Conservation (phyloP, 1,140 invertebrate species). For the Drusus annulatus region DNA sequence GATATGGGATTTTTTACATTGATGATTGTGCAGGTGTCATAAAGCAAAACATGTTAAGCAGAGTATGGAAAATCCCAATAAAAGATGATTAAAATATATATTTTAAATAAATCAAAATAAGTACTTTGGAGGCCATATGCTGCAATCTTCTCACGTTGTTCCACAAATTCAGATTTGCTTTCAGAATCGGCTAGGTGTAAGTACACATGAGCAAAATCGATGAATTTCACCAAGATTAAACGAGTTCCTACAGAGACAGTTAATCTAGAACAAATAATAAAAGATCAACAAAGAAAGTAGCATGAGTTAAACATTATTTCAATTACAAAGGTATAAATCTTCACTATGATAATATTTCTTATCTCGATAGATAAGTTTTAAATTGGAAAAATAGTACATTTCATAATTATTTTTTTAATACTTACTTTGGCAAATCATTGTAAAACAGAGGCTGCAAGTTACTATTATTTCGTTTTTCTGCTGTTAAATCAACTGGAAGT, state of each 20-base stretch:
- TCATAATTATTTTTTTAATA: too few relatives aligned
- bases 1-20: not conserved
- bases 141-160: not conserved
- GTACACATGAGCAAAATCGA: not conserved
- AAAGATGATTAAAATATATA: not conserved
- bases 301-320: not conserved
- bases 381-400: too few relatives aligned
- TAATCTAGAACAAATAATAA: not conserved
- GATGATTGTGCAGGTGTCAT: not conserved
- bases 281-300: not conserved
- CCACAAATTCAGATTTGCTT: not conserved
- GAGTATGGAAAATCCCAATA: not conserved
- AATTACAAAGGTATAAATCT: not conserved
- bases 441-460: too few relatives aligned
- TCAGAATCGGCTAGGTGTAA: not conserved
- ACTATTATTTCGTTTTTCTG: too few relatives aligned
- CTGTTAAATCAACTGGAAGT: too few relatives aligned
- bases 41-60: too few relatives aligned
- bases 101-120: not conserved
- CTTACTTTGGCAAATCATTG: too few relatives aligned
- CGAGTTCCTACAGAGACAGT: not conserved
- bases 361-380: too few relatives aligned
- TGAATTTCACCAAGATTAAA: not conserved
- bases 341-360: too few relatives aligned
- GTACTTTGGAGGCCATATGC: not conserved